These are phyloP conservation scores for Epinotia ramella DNA, from an alignment of 2,888 invertebrate genomes.

Conservation along the genomic window DNA sequence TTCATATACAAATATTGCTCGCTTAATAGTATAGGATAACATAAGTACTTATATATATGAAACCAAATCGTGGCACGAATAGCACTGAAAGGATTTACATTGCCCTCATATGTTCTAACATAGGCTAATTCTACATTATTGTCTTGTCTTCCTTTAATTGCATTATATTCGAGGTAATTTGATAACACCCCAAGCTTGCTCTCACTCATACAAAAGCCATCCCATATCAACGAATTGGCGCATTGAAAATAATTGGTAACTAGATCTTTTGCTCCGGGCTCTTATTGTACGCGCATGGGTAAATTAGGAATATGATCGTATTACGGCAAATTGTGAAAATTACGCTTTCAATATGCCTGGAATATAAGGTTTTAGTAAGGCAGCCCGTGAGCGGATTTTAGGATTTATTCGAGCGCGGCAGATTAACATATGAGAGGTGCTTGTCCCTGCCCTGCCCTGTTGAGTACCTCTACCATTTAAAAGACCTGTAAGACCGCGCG, in stretches of 20 bases:
- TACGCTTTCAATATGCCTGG: no score
- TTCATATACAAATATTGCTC: no score
- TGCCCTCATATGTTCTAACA: background rate
- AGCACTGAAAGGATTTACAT: background rate
- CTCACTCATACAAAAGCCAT: background rate
- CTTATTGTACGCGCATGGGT: background rate
- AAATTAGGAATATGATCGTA: conserved; percentile 4
- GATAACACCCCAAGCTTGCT: background rate
- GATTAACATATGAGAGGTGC: no score
- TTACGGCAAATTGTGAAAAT: background rate
- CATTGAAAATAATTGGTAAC: background rate
- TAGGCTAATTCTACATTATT: background rate
- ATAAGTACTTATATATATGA: no score
- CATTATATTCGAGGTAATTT: background rate
- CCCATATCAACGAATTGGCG: background rate
- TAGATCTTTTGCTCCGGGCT: background rate
- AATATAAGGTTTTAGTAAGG: no score
- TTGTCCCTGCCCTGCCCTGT: no score
- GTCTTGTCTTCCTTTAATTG: background rate
- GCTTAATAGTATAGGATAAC: no score
- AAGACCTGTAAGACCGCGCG: no score
- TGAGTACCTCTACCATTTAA: no score
- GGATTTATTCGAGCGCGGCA: no score
- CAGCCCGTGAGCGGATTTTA: no score
- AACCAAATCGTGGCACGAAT: background rate